Evolutionary conservation across 1,140 invertebrate genomes (phyloP).

Genomic region (Meloidogyne floridensis): DNA sequence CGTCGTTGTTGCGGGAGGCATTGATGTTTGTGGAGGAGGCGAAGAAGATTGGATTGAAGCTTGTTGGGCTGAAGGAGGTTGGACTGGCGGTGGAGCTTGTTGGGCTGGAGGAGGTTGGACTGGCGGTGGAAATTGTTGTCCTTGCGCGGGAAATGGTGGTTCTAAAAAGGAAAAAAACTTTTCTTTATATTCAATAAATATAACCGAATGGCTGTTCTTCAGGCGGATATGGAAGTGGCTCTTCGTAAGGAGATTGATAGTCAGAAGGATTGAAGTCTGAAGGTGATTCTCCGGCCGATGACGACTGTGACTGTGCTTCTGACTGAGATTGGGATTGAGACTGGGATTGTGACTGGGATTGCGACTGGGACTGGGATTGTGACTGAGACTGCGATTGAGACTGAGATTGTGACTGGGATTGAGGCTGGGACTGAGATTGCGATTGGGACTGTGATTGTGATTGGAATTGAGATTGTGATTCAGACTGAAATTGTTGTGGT

Average conservation of each 20-base stretch:
- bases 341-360: no score
- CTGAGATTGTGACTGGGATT: neutral
- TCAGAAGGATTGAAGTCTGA: neutral
- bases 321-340: neutral
- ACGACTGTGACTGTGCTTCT: neutral
- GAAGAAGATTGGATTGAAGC: no score
- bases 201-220: slow-evolving; percentile 6
- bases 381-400: neutral
- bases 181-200: neutral
- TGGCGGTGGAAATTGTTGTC: no score
- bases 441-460: neutral
- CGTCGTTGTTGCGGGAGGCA: neutral
- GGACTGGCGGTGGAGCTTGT: no score
- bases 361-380: neutral
- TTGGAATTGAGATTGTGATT: no score
- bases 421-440: neutral
- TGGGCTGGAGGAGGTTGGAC: neutral
- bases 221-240: slow-evolving; percentile 3
- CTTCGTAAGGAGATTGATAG: neutral
- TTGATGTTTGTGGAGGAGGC: neutral
- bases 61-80: neutral
- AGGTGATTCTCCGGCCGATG: no score
- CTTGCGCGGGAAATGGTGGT: neutral
- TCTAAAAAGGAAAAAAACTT: neutral
- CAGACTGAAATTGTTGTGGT: no score